Evolutionary conservation across 2,797 vertebrate genomes (phyloP), one percentile per base, ranked within the genome.

Genomic region (Tarsius wallacei): DNA sequence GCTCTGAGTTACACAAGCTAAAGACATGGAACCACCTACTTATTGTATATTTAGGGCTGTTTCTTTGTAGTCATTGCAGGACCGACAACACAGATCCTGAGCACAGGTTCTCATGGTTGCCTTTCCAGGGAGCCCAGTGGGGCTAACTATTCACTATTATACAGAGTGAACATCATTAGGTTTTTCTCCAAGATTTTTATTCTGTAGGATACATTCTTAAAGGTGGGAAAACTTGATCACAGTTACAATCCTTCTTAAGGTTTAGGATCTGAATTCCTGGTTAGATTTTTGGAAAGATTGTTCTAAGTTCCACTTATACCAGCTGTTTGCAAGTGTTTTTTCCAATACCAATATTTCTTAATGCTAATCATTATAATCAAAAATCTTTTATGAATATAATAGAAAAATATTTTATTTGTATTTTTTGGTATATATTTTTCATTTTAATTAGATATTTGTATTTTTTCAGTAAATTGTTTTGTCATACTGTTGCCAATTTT

Each of bases 351-450:
- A 42, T 2, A 87, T 3, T 84, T 22, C n/a, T 63, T 64, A 28
- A 47, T 42, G 13, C n/a, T 70, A 24, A 77, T 55, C 21, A 53
- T 61, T 88, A 70, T 4, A 55, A 83, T 70, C 70, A 80, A 93
- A 90, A 80, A 24, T 73, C 0, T 81, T 68, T 96, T 55, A 53
- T 90, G 59, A 86, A 55, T 93, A 47, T 81, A 74, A 71, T 28
- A 90, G 24, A 16, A 96, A 89, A 84, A 78, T 63, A 26, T 71
- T 90, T 89, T 47, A 89, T 89, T 70, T 89, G 2, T 61, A 36
- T 53, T 76, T 59, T 77, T 90, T 84, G 13, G 3, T 89, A 83
- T 4, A 66, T 7, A 55, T 63, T 71, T 93, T 87, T 74, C 8
- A 57, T 86, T 81, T 90, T 68, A 86, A 74, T 81, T 90, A 21